A percentile compares a stretch with the other conserved stretches of the same genome.
These are phyloP conservation scores for Gasterosteus aculeatus DNA, from an alignment of 2,113 vertebrate species.

Conservation along the genomic window DNA sequence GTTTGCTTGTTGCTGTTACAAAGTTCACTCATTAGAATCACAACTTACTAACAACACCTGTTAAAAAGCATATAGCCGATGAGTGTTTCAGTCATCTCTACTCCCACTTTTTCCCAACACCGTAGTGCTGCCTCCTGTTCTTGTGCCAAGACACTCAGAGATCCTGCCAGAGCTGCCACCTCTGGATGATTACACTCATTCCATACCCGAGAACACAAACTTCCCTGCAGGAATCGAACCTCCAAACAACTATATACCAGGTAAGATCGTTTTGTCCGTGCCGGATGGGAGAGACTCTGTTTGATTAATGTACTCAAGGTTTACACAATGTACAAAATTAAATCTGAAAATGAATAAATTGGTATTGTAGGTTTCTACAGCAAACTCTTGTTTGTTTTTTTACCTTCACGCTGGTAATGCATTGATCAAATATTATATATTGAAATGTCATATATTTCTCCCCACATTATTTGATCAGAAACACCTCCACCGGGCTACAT, in stretches of 20 bases:
- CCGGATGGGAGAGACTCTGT: not conserved
- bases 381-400: not conserved
- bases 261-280: constrained; percentile 71
- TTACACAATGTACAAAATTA: not conserved
- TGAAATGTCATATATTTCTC: not conserved
- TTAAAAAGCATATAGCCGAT: not conserved
- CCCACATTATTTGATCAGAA: constrained; percentile 78
- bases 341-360: not conserved
- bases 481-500: constrained; percentile 98
- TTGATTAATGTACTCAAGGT: not conserved
- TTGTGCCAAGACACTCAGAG: constrained; percentile 96
- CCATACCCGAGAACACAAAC: constrained; percentile 99
- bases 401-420: not conserved
- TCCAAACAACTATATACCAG: constrained; percentile 99
- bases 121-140: constrained; percentile 93
- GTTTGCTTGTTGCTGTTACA: constrained; percentile 1
- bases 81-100: constrained; percentile 5
- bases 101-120: constrained; percentile 10
- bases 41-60: not conserved
- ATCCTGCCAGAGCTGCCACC: constrained; percentile 94
- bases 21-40: not conserved
- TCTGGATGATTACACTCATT: constrained; percentile 97
- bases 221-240: constrained; percentile 97
- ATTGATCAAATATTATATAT: not conserved
- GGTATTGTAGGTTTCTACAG: not conserved